Percentiles rank a stretch among this genome's conserved stretches.
phyloP scores from a whole-genome alignment of 2,113 vertebrate genomes.

The Eira barbara region DNA sequence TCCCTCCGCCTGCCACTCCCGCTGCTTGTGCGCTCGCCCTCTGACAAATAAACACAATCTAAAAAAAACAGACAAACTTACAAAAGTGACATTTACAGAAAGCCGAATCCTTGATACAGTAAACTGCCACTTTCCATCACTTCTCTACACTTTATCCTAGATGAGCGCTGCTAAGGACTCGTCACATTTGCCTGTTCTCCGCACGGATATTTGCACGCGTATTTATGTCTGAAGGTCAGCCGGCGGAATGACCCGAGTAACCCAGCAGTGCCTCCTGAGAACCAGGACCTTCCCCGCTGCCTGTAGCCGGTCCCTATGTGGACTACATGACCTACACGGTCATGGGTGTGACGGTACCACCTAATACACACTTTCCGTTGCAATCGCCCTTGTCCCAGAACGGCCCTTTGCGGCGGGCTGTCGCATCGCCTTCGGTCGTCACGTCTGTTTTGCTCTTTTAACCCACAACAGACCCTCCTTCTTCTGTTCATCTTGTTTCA shows the following conservation, averaged over 20 bases:
- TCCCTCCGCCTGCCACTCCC: neutral
- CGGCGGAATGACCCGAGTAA: too few relatives aligned
- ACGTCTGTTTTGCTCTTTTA: too few relatives aligned
- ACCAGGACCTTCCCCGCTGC: neutral
- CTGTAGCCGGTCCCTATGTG: neutral
- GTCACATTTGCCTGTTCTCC: neutral
- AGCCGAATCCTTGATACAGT: too few relatives aligned
- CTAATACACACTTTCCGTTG: too few relatives aligned
- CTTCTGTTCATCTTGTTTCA: neutral
- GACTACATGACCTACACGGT: too few relatives aligned
- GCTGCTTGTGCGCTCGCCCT: neutral
- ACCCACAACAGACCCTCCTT: neutral
- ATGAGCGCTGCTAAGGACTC: fast-evolving
- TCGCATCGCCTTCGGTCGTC: neutral
- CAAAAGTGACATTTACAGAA: neutral
- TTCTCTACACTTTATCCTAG: neutral
- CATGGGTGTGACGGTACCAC: too few relatives aligned
- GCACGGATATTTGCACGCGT: neutral
- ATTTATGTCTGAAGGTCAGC: neutral
- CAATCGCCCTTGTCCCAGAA: neutral
- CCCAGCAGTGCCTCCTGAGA: neutral
- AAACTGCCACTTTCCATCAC: neutral
- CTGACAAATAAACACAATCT: neutral
- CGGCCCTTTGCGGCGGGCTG: neutral
- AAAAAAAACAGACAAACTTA: neutral